A percentile compares a stretch with the other conserved stretches of the same genome.
phyloP scores from a whole-genome alignment of 2,113 vertebrate genomes.

The Syngnathus typhle region DNA sequence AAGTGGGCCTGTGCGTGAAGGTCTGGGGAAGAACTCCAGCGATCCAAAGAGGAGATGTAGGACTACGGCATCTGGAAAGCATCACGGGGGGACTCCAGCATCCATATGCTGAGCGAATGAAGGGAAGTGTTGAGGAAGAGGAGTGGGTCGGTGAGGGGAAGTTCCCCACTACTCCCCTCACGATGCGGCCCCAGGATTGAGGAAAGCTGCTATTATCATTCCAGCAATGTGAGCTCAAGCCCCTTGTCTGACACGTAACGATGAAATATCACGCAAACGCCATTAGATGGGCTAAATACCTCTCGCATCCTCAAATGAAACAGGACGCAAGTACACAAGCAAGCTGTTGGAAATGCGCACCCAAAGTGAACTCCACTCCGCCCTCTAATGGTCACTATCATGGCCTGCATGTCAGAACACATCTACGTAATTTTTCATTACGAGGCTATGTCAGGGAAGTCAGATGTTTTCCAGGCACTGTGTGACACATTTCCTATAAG shows the following conservation, averaged over 20 bases:
- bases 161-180: slow-evolving; percentile 14
- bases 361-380: slow-evolving; percentile 20
- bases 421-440: neutral
- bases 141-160: slow-evolving; percentile 46
- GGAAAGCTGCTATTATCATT: slow-evolving; percentile 73
- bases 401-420: slow-evolving; percentile 9
- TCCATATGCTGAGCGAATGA: slow-evolving; percentile 51
- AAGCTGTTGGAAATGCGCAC: neutral
- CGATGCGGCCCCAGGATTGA: slow-evolving; percentile 43
- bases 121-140: slow-evolving; percentile 44
- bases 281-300: slow-evolving; percentile 68
- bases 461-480: slow-evolving; percentile 46
- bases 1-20: slow-evolving; percentile 19
- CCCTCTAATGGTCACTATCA: slow-evolving; percentile 55
- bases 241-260: slow-evolving; percentile 62
- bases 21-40: slow-evolving; percentile 22
- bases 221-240: slow-evolving; percentile 70
- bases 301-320: slow-evolving; percentile 63
- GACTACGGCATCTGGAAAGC: slow-evolving; percentile 69
- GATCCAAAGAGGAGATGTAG: slow-evolving; percentile 35
- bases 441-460: slow-evolving; percentile 19
- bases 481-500: slow-evolving; percentile 37
- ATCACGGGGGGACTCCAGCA: slow-evolving; percentile 62
- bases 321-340: slow-evolving; percentile 38
- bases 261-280: slow-evolving; percentile 72